phyloP scores from a whole-genome alignment of 1,140 invertebrate genomes.

The Aphelenchoides avenae region DNA sequence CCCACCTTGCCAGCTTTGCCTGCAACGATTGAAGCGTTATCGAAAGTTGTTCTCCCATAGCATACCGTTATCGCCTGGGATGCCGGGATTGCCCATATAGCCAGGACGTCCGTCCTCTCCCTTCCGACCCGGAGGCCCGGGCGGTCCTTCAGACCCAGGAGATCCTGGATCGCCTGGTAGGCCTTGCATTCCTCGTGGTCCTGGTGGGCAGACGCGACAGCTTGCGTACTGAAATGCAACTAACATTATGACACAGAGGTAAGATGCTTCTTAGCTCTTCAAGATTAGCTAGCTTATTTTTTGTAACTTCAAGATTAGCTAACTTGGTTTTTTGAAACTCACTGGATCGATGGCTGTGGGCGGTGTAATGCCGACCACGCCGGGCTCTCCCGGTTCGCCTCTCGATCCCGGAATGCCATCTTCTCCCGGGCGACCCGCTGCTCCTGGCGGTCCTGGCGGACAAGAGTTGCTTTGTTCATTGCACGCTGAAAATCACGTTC shows the following conservation, averaged over 20 bases:
- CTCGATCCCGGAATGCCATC: slow-evolving; percentile 41
- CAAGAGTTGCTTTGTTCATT: slow-evolving; percentile 50
- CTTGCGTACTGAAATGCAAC: slow-evolving; percentile 41
- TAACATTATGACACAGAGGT: no score
- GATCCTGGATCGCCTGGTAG: slow-evolving; percentile 26
- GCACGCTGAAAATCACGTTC: slow-evolving; percentile 37
- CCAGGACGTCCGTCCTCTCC: slow-evolving; percentile 40
- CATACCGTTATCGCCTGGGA: slow-evolving; percentile 28
- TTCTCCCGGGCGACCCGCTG: slow-evolving; percentile 50
- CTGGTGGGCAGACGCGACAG: slow-evolving; percentile 47
- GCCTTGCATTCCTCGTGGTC: slow-evolving; percentile 30
- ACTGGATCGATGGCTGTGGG: slow-evolving; percentile 55
- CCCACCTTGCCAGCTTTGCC: slow-evolving; percentile 40
- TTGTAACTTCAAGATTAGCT: no score
- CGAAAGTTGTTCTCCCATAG: no score
- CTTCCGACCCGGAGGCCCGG: slow-evolving; percentile 24
- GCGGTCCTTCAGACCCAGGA: slow-evolving; percentile 29
- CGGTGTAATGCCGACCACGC: slow-evolving; percentile 52
- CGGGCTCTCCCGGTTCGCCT: slow-evolving; percentile 40
- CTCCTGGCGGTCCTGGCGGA: slow-evolving; percentile 48
- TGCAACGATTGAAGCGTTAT: background rate
- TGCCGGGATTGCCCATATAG: slow-evolving; percentile 41
- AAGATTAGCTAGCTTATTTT: no score
- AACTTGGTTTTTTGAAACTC: slow-evolving; percentile 1
- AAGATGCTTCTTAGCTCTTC: no score